These are phyloP conservation scores for Gouania willdenowi DNA, from an alignment of 2,797 vertebrate species.

Conservation along the genomic window DNA sequence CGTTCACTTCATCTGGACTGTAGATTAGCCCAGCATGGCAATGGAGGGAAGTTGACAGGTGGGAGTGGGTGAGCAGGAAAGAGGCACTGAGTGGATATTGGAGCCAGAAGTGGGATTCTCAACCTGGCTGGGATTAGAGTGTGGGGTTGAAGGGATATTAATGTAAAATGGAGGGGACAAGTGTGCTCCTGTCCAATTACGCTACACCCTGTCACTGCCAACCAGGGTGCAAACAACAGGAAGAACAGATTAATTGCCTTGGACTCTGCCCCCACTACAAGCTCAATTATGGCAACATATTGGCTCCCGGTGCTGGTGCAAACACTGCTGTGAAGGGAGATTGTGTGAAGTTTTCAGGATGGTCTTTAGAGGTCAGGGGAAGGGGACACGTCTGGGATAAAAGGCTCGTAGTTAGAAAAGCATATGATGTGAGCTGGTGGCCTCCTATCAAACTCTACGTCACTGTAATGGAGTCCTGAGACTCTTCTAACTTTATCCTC, in stretches of 20 bases:
- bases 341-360: slow-evolving; percentile 97
- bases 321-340: slow-evolving; percentile 96
- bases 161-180: slow-evolving; percentile 96
- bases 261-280: slow-evolving; percentile 96
- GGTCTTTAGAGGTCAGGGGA: slow-evolving; percentile 87
- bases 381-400: slow-evolving; percentile 75
- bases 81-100: slow-evolving; percentile 54
- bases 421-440: slow-evolving; percentile 1
- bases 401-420: slow-evolving; percentile 16
- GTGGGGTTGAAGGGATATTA: slow-evolving; percentile 88
- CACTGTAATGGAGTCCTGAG: too few species aligned
- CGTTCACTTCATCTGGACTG: slow-evolving; percentile 49
- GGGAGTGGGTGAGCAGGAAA: slow-evolving; percentile 43
- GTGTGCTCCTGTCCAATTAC: slow-evolving; percentile 96
- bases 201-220: slow-evolving; percentile 90
- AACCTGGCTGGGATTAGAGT: slow-evolving; percentile 67
- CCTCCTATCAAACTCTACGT: neutral
- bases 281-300: slow-evolving; percentile 98
- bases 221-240: slow-evolving; percentile 91
- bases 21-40: slow-evolving; percentile 47
- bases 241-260: slow-evolving; percentile 99
- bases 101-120: slow-evolving; percentile 60
- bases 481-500: too few species aligned
- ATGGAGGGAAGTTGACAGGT: slow-evolving; percentile 52
- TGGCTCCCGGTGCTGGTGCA: slow-evolving; percentile 92